These are phyloP conservation scores for Acleris cristana DNA, from an alignment of 2,888 invertebrate genomes.

Conservation along the genomic window DNA sequence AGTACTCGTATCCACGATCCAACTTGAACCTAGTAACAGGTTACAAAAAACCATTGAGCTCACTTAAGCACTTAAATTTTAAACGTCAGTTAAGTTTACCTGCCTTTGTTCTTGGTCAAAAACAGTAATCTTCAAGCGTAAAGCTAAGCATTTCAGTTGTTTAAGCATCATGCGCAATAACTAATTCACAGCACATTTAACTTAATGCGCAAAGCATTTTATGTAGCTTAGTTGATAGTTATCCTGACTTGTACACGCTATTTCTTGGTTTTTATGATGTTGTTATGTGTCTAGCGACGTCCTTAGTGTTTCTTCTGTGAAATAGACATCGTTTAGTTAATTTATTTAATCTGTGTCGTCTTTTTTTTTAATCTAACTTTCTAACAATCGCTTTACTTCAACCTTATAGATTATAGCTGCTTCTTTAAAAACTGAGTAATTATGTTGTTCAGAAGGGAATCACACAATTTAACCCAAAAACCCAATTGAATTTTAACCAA, in stretches of 20 bases:
- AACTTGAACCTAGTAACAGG: too few species aligned
- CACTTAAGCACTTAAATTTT: too few species aligned
- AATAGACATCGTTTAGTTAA: slow-evolving; percentile 6
- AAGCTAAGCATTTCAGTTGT: slow-evolving; percentile 2
- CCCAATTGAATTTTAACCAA: slow-evolving; percentile 2
- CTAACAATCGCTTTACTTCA: too few species aligned
- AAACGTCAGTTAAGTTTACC: background rate
- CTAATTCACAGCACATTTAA: slow-evolving; percentile 19
- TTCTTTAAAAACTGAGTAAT: background rate
- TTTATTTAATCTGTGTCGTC: background rate
- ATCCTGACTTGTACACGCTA: slow-evolving; percentile 11
- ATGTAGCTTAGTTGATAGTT: slow-evolving; percentile 20
- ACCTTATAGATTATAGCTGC: too few species aligned
- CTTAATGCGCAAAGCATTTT: slow-evolving; percentile 8
- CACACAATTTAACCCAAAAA: slow-evolving; percentile 4
- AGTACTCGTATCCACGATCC: too few species aligned
- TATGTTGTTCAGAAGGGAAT: background rate
- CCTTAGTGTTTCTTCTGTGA: slow-evolving; percentile 9
- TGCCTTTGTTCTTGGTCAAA: background rate
- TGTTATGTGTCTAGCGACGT: slow-evolving; percentile 12
- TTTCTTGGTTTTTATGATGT: slow-evolving; percentile 29
- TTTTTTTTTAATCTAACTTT: background rate
- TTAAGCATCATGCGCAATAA: background rate
- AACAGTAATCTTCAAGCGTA: background rate
- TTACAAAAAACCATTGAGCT: too few species aligned